Percentiles rank a stretch among this genome's conserved stretches.
Evolutionary conservation across 2,888 invertebrate genomes (phyloP).

Genomic region (Cheilosia vulpina): DNA sequence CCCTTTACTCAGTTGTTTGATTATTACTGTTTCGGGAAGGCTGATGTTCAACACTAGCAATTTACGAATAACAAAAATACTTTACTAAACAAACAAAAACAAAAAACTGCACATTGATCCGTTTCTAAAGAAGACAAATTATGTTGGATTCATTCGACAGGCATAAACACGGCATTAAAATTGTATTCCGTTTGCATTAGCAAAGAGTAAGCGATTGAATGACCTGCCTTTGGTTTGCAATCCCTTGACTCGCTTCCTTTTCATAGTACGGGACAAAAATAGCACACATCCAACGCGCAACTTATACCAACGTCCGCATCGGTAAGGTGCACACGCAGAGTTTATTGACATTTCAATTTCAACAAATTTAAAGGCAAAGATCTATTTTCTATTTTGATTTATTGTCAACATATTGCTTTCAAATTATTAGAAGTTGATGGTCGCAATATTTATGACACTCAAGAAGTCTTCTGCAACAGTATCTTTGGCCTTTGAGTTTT

Average conservation of each 20-base stretch:
- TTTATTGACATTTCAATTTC: slow-evolving; percentile 62
- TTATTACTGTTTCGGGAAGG: not conserved
- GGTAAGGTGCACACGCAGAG: slow-evolving; percentile 49
- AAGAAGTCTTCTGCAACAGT: slow-evolving; percentile 1
- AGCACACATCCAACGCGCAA: slow-evolving; percentile 21
- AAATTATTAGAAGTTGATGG: slow-evolving; percentile 20
- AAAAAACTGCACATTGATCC: slow-evolving; percentile 38
- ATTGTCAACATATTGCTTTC: slow-evolving; percentile 39
- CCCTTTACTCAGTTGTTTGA: slow-evolving; percentile 2
- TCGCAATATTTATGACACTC: slow-evolving; percentile 33
- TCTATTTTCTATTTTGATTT: slow-evolving; percentile 19
- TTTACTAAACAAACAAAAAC: slow-evolving; percentile 16
- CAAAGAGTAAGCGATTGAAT: slow-evolving; percentile 25
- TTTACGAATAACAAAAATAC: slow-evolving; percentile 24
- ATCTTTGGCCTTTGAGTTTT: slow-evolving; percentile 34
- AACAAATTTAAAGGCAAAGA: slow-evolving; percentile 17
- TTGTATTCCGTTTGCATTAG: slow-evolving; percentile 36
- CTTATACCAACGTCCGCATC: slow-evolving; percentile 23
- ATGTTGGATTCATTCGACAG: slow-evolving; percentile 59
- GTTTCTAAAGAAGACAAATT: slow-evolving; percentile 58
- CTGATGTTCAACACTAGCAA: not conserved
- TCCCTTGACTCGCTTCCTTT: slow-evolving; percentile 33
- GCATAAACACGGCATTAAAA: slow-evolving; percentile 31
- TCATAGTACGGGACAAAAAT: slow-evolving; percentile 29
- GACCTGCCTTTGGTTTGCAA: not conserved